Evolutionary conservation across 2,888 invertebrate species (phyloP).

Genomic region (Lepidocyrtoides sp.): DNA sequence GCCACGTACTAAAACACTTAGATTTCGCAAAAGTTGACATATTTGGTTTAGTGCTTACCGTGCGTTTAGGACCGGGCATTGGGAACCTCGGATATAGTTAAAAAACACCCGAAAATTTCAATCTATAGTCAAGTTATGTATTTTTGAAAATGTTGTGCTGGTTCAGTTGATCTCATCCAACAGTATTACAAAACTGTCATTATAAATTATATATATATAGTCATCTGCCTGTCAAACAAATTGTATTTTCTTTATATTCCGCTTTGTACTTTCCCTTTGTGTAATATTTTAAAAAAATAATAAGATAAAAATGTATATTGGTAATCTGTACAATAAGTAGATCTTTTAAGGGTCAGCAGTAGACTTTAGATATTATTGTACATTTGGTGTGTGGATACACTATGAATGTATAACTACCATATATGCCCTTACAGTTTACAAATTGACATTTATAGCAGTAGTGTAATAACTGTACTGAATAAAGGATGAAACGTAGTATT

Average conservation of each 20-base stretch:
- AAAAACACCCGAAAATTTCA: too few relatives aligned
- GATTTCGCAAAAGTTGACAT: too few relatives aligned
- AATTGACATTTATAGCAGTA: background rate
- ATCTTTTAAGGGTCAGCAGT: background rate
- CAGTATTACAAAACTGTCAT: background rate
- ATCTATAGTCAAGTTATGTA: background rate
- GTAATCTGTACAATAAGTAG: background rate
- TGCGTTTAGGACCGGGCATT: too few relatives aligned
- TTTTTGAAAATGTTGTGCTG: background rate
- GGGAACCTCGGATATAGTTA: too few relatives aligned
- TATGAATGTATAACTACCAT: too few relatives aligned
- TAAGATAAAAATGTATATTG: background rate
- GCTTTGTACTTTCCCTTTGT: background rate
- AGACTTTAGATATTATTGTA: too few relatives aligned
- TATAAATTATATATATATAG: background rate
- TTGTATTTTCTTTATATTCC: background rate
- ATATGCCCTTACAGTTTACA: background rate
- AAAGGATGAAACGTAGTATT: background rate
- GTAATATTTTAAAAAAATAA: background rate
- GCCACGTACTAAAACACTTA: too few relatives aligned
- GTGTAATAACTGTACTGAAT: background rate
- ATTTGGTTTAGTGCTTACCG: too few relatives aligned
- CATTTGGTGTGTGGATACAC: too few relatives aligned
- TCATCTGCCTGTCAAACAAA: background rate
- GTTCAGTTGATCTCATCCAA: conserved; percentile 29